phyloP scores from a whole-genome alignment of 2,797 vertebrate genomes.

The Chromobotia macracanthus region DNA sequence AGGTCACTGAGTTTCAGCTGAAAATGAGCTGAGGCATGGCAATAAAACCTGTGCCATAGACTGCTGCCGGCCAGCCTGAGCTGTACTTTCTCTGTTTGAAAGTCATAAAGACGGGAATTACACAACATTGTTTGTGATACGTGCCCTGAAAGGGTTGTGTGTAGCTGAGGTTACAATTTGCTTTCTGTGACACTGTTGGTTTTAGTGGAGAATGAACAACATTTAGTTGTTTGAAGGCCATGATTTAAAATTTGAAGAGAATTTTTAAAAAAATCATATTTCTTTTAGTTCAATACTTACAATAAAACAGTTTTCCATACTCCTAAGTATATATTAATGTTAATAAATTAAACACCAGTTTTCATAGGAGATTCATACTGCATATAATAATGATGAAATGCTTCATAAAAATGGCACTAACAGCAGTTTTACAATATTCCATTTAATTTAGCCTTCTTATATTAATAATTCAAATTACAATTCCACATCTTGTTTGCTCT shows the following conservation, averaged over 20 bases:
- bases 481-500: neutral
- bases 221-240: no score
- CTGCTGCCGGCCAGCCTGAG: neutral
- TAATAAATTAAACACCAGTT: no score
- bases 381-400: no score
- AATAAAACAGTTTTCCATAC: no score
- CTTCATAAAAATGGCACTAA: no score
- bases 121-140: neutral
- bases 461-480: neutral
- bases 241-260: no score
- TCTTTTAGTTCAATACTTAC: no score
- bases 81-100: constrained; percentile 28
- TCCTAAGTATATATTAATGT: no score
- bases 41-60: constrained; percentile 27
- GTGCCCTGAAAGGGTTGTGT: neutral
- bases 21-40: constrained; percentile 41
- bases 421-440: neutral
- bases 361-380: no score
- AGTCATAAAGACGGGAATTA: constrained; percentile 27
- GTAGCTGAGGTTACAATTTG: neutral
- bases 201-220: neutral
- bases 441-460: neutral
- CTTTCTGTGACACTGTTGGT: neutral
- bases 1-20: constrained; percentile 46
- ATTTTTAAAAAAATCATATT: no score